Percentiles rank a stretch among this genome's conserved stretches.
These are phyloP conservation scores for cat (Felis catus) DNA, from an alignment of 2,113 vertebrate species.

Conservation along the genomic window F.catus_Fca126_mat1.0 CM031424.1:34252501-34253000, in stretches of 20 bases:
- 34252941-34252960: slow-evolving; percentile 11
- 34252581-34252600: slow-evolving; percentile 87
- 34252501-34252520: slow-evolving; percentile 93
- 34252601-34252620: slow-evolving; percentile 79
- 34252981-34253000: background rate
- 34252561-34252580: slow-evolving; percentile 88
- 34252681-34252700: slow-evolving; percentile 40
- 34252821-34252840: background rate
- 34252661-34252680: slow-evolving; percentile 39
- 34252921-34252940: slow-evolving; percentile 63
- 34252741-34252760: background rate
- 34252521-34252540: slow-evolving; percentile 86
- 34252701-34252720: slow-evolving; percentile 44
- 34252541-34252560: slow-evolving; percentile 83
- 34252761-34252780: background rate
- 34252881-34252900: background rate
- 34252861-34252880: slow-evolving; percentile 38
- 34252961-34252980: background rate
- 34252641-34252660: slow-evolving; percentile 50
- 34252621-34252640: slow-evolving; percentile 81
- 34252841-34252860: slow-evolving; percentile 45
- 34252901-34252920: slow-evolving; percentile 41
- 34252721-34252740: slow-evolving; percentile 30
- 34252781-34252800: background rate
- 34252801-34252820: background rate